phyloP scores from a whole-genome alignment of 2,797 vertebrate species.

The Sciurus vulgaris region DNA sequence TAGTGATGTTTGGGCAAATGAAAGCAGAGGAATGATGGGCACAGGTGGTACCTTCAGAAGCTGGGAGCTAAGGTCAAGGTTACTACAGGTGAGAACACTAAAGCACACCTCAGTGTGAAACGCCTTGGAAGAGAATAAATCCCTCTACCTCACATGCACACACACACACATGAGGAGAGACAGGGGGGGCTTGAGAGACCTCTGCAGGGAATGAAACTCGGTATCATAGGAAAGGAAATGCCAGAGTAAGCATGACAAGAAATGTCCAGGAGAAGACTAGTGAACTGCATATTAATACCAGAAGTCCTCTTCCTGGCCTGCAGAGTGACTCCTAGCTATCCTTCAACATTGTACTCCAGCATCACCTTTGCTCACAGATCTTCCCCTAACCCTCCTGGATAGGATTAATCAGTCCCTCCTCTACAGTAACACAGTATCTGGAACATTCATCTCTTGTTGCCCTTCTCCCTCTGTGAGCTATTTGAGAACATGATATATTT shows the following conservation, averaged over 20 bases:
- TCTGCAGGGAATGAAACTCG: neutral
- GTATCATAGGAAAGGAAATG: neutral
- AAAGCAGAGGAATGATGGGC: neutral
- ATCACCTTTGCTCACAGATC: neutral
- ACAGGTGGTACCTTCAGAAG: neutral
- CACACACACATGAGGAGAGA: fast-evolving
- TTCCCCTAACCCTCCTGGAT: neutral
- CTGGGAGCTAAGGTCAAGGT: neutral
- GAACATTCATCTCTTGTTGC: conserved; percentile 41
- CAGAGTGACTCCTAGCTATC: neutral
- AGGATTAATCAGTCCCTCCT: neutral
- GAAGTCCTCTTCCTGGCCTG: neutral
- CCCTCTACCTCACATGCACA: neutral
- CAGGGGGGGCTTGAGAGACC: neutral
- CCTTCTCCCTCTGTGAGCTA: conserved; percentile 3
- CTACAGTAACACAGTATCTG: neutral
- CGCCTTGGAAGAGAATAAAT: conserved; percentile 11
- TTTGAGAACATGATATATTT: conserved; percentile 51
- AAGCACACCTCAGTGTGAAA: neutral
- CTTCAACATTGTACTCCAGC: neutral
- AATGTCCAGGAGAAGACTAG: neutral
- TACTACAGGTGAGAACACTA: neutral
- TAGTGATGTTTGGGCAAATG: neutral
- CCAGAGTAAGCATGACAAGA: neutral
- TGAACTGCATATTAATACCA: neutral